Evolutionary conservation across 2,888 invertebrate genomes (phyloP).

Genomic region (Drosophila koepferae): DNA sequence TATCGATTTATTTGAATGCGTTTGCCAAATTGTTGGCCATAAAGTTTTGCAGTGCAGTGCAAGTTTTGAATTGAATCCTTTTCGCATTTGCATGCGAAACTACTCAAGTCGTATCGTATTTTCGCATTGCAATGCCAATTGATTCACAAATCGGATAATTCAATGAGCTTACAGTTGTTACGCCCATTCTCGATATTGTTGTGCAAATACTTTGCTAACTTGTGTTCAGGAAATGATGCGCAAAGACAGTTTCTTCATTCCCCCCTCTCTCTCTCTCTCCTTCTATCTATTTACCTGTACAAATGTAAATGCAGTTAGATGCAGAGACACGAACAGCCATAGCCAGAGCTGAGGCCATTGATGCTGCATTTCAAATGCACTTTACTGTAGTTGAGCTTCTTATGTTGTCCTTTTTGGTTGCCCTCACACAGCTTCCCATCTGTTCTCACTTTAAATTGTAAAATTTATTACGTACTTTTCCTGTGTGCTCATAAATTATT

Average conservation of each 20-base stretch:
- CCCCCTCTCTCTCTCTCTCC: not conserved
- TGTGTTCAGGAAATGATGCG: conserved; percentile 49
- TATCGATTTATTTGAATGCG: conserved; percentile 69
- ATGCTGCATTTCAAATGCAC: conserved; percentile 14
- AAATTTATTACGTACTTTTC: conserved; percentile 26
- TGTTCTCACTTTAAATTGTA: conserved; percentile 23
- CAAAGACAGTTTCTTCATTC: conserved; percentile 11
- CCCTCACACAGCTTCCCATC: not conserved
- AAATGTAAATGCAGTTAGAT: conserved; percentile 17
- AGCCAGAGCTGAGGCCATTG: conserved; percentile 5
- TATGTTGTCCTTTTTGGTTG: not conserved
- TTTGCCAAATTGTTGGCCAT: conserved; percentile 53
- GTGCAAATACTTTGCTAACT: conserved; percentile 29
- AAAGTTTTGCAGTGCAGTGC: conserved; percentile 52
- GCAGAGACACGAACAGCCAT: not conserved
- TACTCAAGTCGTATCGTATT: conserved; percentile 51
- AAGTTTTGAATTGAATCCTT: conserved; percentile 62
- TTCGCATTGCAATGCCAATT: conserved; percentile 68
- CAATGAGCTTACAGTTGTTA: conserved; percentile 61
- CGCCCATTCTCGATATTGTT: conserved; percentile 9
- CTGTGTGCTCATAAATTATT: conserved; percentile 25
- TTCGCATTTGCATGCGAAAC: conserved; percentile 64
- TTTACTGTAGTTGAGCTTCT: conserved; percentile 15
- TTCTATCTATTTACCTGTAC: not conserved
- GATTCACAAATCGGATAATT: conserved; percentile 70